Evolutionary conservation across 2,888 invertebrate genomes (phyloP).

Genomic region (Imbricaverruca yamaguchii): DNA sequence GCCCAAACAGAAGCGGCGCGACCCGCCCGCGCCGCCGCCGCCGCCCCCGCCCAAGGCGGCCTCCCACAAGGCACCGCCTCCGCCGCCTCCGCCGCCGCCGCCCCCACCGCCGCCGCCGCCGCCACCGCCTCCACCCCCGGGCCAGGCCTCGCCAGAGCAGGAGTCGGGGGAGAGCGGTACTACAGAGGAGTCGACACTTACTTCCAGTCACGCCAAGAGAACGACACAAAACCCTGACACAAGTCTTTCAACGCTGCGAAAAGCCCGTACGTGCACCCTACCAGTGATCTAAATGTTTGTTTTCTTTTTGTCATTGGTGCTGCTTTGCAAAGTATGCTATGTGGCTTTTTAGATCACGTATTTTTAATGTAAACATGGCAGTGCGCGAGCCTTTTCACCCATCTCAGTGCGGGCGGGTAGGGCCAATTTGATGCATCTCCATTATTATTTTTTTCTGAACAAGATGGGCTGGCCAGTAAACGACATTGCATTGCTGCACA

Average conservation of each 20-base stretch:
- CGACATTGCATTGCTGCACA: too few species aligned
- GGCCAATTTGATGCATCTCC: too few species aligned
- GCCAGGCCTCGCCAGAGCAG: background rate
- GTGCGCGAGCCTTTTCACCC: too few species aligned
- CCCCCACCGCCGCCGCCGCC: conserved; percentile 19
- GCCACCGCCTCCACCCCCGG: conserved; percentile 23
- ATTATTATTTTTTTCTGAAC: too few species aligned
- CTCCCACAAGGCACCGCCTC: conserved; percentile 25
- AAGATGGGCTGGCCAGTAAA: too few species aligned
- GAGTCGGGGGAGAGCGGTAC: conserved; percentile 14
- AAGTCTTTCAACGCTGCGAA: background rate
- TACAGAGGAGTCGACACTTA: background rate
- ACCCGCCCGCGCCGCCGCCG: background rate
- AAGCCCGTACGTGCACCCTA: background rate
- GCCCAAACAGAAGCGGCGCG: conserved; percentile 23
- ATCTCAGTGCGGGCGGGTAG: too few species aligned
- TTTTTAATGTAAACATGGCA: too few species aligned
- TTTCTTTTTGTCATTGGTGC: too few species aligned
- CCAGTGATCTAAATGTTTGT: too few species aligned
- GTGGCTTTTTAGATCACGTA: too few species aligned
- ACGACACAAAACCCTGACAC: background rate
- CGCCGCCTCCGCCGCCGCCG: conserved; percentile 27
- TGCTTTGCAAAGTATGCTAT: too few species aligned
- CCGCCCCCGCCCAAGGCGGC: background rate
- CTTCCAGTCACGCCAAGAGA: conserved; percentile 8